Evolutionary conservation across 2,797 vertebrate genomes (phyloP).

Genomic region (Anguilla marmorata): DNA sequence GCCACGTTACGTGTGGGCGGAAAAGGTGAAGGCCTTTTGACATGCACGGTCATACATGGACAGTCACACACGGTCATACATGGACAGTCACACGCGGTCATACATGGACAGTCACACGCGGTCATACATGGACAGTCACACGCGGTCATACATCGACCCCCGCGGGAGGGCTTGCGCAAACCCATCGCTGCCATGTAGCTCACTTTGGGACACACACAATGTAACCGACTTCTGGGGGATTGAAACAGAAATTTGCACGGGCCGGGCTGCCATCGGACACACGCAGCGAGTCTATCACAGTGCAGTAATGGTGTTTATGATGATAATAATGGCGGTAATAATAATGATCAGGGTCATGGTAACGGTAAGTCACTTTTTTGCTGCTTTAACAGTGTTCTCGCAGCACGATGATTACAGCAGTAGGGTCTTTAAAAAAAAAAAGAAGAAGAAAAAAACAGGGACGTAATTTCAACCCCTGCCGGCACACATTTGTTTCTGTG

Average conservation of each 20-base stretch:
- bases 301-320: conserved; percentile 68
- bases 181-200: background rate
- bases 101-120: too few species aligned
- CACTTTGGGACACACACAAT: too few species aligned
- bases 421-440: background rate
- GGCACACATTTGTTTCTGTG: conserved; percentile 21
- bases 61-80: too few species aligned
- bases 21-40: background rate
- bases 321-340: conserved; percentile 64
- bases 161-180: background rate
- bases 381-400: background rate
- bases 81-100: too few species aligned
- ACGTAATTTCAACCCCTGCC: conserved; percentile 55
- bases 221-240: background rate
- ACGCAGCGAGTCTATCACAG: conserved; percentile 63
- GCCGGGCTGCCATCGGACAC: conserved; percentile 50
- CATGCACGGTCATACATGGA: too few species aligned
- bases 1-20: background rate
- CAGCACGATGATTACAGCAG: conserved; percentile 43
- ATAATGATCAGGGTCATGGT: conserved; percentile 68
- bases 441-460: conserved; percentile 42
- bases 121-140: too few species aligned
- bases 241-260: background rate
- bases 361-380: conserved; percentile 52
- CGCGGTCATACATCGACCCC: background rate